These are phyloP conservation scores for Homarus americanus DNA, from an alignment of 1,140 invertebrate species.

Conservation along the genomic window DNA sequence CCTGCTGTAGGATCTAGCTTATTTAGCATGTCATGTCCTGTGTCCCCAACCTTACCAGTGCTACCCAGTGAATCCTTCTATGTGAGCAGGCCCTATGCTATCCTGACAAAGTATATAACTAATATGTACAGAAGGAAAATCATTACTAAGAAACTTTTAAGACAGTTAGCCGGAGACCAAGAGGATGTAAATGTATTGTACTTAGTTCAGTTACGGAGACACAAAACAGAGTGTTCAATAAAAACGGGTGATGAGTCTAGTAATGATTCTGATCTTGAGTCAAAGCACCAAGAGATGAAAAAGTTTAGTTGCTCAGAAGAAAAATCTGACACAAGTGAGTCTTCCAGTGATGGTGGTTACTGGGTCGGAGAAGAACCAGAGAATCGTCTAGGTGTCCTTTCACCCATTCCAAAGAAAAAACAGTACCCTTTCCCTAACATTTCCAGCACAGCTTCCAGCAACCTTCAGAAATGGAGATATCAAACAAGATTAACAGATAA, in stretches of 20 bases:
- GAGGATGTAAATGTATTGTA: constrained; percentile 35
- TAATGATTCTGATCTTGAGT: constrained; percentile 34
- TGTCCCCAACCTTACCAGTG: background rate
- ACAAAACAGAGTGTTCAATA: constrained; percentile 53
- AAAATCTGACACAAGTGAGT: constrained; percentile 25
- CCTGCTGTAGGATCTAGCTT: constrained; percentile 9
- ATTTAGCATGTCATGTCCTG: constrained; percentile 14
- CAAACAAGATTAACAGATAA: background rate
- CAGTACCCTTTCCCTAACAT: background rate
- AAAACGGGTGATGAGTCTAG: constrained; percentile 26
- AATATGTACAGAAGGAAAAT: constrained; percentile 55
- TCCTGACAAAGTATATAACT: constrained; percentile 58
- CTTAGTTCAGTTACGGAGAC: constrained; percentile 31
- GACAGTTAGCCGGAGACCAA: constrained; percentile 42
- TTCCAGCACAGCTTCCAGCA: constrained; percentile 7
- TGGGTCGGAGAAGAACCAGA: constrained; percentile 37
- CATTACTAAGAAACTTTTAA: constrained; percentile 53
- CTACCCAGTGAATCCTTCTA: constrained; percentile 4
- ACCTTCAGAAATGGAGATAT: constrained; percentile 56
- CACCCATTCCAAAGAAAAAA: constrained; percentile 39
- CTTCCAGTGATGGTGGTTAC: constrained; percentile 31
- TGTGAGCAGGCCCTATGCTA: constrained; percentile 58
- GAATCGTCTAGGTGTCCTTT: background rate
- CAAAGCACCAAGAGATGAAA: background rate
- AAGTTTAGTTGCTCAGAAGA: constrained; percentile 13